Conservation (phyloP, 2,113 vertebrate genomes). For the Sturnus vulgaris region DNA sequence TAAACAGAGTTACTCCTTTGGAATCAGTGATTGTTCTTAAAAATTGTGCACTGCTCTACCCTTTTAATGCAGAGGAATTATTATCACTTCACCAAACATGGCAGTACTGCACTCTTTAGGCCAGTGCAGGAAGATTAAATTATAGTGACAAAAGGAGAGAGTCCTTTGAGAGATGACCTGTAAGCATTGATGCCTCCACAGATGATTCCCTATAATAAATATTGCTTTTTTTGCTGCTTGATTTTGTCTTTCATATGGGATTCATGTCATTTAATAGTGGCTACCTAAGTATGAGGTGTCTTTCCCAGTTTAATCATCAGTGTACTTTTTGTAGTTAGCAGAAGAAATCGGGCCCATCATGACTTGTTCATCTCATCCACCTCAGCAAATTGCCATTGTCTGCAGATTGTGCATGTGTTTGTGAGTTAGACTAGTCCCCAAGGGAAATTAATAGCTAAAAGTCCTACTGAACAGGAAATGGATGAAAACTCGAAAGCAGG, state of each 20-base stretch:
- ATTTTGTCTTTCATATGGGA: conserved; percentile 7
- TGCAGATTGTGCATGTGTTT: background rate
- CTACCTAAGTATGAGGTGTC: background rate
- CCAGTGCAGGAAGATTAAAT: background rate
- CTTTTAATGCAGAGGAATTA: background rate
- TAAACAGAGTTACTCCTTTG: background rate
- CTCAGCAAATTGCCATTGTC: conserved; percentile 2
- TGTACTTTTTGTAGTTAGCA: background rate
- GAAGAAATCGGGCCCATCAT: background rate
- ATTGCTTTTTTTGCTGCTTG: background rate
- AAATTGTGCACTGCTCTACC: background rate
- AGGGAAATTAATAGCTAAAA: background rate
- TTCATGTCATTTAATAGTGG: background rate
- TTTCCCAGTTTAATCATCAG: background rate
- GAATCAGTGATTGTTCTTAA: background rate
- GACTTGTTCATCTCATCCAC: conserved; percentile 22
- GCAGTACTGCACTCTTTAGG: background rate
- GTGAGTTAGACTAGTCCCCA: background rate
- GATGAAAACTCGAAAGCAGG: background rate
- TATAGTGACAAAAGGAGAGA: background rate
- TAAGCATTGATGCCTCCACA: background rate
- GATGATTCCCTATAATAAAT: background rate
- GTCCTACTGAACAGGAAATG: background rate
- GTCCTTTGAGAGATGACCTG: background rate
- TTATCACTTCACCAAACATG: background rate